Evolutionary conservation across 2,113 vertebrate genomes (phyloP).

Genomic region (Cyanoderma ruficeps): DNA sequence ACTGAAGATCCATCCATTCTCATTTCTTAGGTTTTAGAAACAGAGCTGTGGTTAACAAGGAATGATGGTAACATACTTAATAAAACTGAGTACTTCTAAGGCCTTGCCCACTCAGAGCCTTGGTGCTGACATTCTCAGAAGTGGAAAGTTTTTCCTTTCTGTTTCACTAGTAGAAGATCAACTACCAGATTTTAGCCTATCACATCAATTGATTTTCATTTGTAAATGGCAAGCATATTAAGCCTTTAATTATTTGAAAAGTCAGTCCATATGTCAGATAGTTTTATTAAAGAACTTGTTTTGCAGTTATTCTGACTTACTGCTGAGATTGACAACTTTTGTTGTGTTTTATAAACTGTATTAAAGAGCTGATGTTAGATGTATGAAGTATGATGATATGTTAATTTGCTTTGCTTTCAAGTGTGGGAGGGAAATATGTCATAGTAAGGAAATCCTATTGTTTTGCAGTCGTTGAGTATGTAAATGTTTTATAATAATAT

Average conservation of each 20-base stretch:
- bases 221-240: not conserved
- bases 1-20: not conserved
- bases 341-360: not conserved
- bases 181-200: not conserved
- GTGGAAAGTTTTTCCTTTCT: not conserved
- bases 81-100: not conserved
- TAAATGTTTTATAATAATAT: constrained; percentile 55
- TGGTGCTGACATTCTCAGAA: not conserved
- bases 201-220: not conserved
- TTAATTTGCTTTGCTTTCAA: constrained; percentile 31
- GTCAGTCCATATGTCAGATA: not conserved
- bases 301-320: not conserved
- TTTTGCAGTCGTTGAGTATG: constrained; percentile 36
- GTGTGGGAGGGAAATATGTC: constrained; percentile 32
- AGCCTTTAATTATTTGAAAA: not conserved
- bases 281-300: not conserved
- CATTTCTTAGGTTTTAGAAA: not conserved
- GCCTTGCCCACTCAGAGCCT: not conserved
- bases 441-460: constrained; percentile 41
- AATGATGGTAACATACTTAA: not conserved
- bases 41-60: not conserved
- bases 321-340: not conserved
- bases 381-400: not conserved
- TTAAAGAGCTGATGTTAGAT: constrained; percentile 25
- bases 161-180: not conserved